These are phyloP conservation scores for Tadarida brasiliensis DNA, from an alignment of 2,797 vertebrate species.

Conservation along the genomic window DNA sequence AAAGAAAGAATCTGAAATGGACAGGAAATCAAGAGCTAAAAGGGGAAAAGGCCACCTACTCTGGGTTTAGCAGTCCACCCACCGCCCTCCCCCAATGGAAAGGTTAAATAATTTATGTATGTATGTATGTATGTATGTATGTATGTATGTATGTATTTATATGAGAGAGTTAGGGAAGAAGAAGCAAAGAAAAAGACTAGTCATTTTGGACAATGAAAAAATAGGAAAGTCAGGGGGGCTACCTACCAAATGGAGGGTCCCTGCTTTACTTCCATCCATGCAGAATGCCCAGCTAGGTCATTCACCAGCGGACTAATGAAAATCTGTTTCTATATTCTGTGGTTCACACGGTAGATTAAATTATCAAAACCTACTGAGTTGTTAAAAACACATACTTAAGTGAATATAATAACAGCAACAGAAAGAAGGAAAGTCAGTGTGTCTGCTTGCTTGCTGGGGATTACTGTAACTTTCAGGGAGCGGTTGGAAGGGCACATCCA, in stretches of 20 bases:
- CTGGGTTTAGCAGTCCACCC: not conserved
- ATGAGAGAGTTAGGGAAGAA: not conserved
- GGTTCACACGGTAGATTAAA: not conserved
- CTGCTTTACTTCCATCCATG: not conserved
- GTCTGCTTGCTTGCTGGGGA: not conserved
- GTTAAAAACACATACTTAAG: not conserved
- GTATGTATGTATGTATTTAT: no score
- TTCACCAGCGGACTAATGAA: not conserved
- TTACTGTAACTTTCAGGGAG: slow-evolving; percentile 26
- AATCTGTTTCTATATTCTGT: slow-evolving; percentile 7
- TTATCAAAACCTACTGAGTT: not conserved
- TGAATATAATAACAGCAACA: not conserved
- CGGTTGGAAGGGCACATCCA: not conserved
- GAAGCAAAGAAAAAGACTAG: not conserved
- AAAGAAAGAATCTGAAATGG: slow-evolving; percentile 35
- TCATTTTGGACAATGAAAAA: slow-evolving; percentile 3
- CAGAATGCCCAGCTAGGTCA: not conserved
- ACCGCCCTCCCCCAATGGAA: no score
- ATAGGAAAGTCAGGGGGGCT: not conserved
- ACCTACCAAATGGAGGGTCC: not conserved
- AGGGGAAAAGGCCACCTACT: slow-evolving; percentile 48
- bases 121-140: no score
- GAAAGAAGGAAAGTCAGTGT: not conserved
- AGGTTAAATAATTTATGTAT: no score
- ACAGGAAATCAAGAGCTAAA: slow-evolving; percentile 42